A percentile compares a stretch with the other conserved stretches of the same genome.
phyloP scores from a whole-genome alignment of 2,113 vertebrate species.

The Carlito syrichta region DNA sequence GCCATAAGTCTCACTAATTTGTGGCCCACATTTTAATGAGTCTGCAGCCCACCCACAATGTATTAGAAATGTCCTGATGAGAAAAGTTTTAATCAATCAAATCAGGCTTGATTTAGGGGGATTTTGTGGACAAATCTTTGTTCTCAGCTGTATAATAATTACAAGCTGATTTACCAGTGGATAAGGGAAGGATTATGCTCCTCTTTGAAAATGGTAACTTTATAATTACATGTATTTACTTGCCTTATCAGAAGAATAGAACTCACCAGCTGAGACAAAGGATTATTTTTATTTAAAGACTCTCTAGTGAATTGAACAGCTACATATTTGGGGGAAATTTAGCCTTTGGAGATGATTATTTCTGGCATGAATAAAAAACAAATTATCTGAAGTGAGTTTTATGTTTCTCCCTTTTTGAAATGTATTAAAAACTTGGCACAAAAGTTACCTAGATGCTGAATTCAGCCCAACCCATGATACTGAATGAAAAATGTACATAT shows the following conservation, averaged over 20 bases:
- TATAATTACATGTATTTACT: slow-evolving; percentile 82
- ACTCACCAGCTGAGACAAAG: slow-evolving; percentile 70
- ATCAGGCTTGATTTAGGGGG: slow-evolving; percentile 85
- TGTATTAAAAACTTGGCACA: background rate
- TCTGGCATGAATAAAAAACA: slow-evolving; percentile 31
- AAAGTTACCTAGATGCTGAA: background rate
- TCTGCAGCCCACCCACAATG: slow-evolving; percentile 44
- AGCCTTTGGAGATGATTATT: slow-evolving; percentile 55
- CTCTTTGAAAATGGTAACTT: slow-evolving; percentile 84
- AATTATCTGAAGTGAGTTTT: background rate
- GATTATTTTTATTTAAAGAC: slow-evolving; percentile 75
- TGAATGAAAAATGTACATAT: background rate
- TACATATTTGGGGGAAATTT: slow-evolving; percentile 40
- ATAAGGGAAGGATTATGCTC: slow-evolving; percentile 88
- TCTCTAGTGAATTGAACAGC: slow-evolving; percentile 58
- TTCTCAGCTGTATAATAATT: slow-evolving; percentile 82
- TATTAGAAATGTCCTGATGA: slow-evolving; percentile 72
- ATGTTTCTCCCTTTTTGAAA: slow-evolving; percentile 7
- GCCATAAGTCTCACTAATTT: slow-evolving; percentile 59
- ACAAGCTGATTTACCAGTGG: slow-evolving; percentile 84
- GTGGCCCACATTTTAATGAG: slow-evolving; percentile 60
- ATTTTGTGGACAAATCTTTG: slow-evolving; percentile 83
- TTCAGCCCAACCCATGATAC: background rate
- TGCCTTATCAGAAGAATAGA: slow-evolving; percentile 76
- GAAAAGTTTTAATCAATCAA: slow-evolving; percentile 86